phyloP scores from a whole-genome alignment of 2,888 invertebrate genomes.

The Polyommatus icarus region DNA sequence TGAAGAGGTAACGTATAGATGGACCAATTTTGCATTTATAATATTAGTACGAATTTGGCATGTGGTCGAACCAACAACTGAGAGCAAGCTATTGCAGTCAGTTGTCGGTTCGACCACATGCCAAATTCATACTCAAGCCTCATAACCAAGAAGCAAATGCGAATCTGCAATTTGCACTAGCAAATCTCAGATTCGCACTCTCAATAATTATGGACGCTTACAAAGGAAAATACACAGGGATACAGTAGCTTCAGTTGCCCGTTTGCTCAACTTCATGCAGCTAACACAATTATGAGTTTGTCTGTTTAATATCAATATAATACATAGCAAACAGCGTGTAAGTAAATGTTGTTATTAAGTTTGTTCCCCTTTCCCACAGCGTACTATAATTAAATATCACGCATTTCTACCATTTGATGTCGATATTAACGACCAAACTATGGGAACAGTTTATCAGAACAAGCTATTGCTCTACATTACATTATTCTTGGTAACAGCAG shows the following conservation, averaged over 20 bases:
- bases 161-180: no score
- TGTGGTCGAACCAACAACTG: no score
- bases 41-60: no score
- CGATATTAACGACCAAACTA: slow-evolving; percentile 43
- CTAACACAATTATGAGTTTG: background rate
- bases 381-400: slow-evolving; percentile 41
- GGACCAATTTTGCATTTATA: no score
- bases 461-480: background rate
- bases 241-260: background rate
- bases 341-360: slow-evolving; percentile 14
- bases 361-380: background rate
- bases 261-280: background rate
- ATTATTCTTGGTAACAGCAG: background rate
- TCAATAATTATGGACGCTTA: no score
- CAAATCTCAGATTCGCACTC: no score
- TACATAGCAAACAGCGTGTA: slow-evolving; percentile 11
- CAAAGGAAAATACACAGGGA: background rate
- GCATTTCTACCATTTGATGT: slow-evolving; percentile 51
- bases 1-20: no score
- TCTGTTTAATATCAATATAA: slow-evolving; percentile 20
- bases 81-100: no score
- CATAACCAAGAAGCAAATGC: no score
- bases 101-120: no score
- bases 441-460: slow-evolving; percentile 45
- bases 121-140: no score